phyloP scores from a whole-genome alignment of 1,140 invertebrate species.

The Leptopilina clavipes region DNA sequence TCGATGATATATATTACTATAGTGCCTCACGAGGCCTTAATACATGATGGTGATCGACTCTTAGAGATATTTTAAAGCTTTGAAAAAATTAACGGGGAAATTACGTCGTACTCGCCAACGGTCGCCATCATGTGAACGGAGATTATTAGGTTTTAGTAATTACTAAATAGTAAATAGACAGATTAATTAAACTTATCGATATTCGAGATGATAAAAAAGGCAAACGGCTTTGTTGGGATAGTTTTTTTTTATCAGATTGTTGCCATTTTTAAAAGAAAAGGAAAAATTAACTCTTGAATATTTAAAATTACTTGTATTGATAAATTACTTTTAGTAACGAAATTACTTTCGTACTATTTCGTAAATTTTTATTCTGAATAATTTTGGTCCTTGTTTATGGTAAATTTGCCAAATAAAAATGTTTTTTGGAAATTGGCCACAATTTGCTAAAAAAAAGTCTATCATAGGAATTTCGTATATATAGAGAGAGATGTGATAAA shows the following conservation, averaged over 20 bases:
- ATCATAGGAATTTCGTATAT: not conserved
- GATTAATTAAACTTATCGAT: conserved; percentile 55
- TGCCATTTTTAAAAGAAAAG: not conserved
- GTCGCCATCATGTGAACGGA: conserved; percentile 68
- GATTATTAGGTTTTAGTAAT: conserved; percentile 72
- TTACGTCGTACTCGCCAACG: conserved; percentile 47
- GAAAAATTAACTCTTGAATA: no score
- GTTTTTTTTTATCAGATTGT: not conserved
- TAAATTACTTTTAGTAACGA: no score
- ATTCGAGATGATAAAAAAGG: not conserved
- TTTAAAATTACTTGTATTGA: no score
- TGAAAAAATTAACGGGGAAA: conserved; percentile 23
- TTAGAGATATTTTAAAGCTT: conserved; percentile 20
- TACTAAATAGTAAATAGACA: conserved; percentile 61
- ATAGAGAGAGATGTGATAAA: not conserved
- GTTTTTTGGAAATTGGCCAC: not conserved
- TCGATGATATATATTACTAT: conserved; percentile 66
- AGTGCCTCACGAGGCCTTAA: conserved; percentile 74
- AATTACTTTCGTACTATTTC: no score
- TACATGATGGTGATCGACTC: conserved; percentile 61
- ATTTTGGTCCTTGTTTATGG: no score
- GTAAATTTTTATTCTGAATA: no score
- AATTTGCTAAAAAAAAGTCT: not conserved
- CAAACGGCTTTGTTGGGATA: not conserved
- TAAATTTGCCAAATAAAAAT: no score